Base-by-base conservation (phyloP, 2,797 vertebrate species). In the Poeciliopsis presidionis region DNA sequence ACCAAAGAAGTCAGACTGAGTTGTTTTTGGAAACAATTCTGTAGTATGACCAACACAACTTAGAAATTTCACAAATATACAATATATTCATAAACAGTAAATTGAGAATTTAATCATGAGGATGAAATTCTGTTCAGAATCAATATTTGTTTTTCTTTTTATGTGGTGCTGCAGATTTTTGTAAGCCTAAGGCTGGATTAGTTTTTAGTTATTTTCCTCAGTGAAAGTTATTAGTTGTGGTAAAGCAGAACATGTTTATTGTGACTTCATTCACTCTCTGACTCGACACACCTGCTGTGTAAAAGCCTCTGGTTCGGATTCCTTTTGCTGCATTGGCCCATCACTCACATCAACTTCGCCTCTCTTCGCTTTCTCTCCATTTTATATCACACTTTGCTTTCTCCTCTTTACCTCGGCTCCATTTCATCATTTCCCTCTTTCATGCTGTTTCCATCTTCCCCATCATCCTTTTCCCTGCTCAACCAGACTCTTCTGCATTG, bases 381-480 rank as follows among this genome's bases (percentile, higher is more conserved):
- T 70, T 61, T 69, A 69, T 39, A 65, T 80, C 75, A 69, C 73
- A 47, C 41, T 73, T 41, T 20, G 6, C 43, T 30, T 74, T 83
- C 65, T 72, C 72, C 51, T 33, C 55, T 74, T 80, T 71, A 78
- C 87, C 80, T 83, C 74, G 72, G 79, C 77, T 85, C 67, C 63
- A 73, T 84, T 88, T 86, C 63, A 80, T 86, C 63, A 82, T 85
- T 74, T 79, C 65, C 83, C 81, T 79, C 67, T 43, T 75, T 80
- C 84, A 85, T 28, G 39, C 86, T 77, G 72, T 80, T 81, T 83
- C 80, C 83, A 81, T 83, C 82, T 57, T 77, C 22, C 65, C 57
- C 77, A 73, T 74, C 82, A 76, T 84, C 57, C 53, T 53, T 72
- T 79, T 76, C 65, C 49, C 81, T 53, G 61, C 72, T 81, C 53